These are phyloP conservation scores for Malacosoma neustria DNA, from an alignment of 2,888 invertebrate species.

Conservation along the genomic window DNA sequence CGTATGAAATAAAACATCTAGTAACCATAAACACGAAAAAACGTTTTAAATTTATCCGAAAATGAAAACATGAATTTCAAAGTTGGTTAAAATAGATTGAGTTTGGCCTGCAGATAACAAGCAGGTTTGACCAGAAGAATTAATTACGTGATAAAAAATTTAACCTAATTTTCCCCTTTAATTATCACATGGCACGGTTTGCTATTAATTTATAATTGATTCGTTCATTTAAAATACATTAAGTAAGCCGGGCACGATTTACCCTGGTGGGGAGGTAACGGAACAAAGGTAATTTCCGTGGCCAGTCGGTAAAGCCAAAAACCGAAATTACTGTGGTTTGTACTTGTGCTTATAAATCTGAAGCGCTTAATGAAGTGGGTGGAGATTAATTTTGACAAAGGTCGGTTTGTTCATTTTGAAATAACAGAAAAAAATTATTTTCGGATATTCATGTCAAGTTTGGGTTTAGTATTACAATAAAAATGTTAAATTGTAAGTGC, in stretches of 20 bases:
- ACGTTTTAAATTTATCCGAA: no score
- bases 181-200: slow-evolving; percentile 35
- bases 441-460: no score
- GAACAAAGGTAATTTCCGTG: slow-evolving; percentile 41
- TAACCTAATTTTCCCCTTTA: slow-evolving; percentile 33
- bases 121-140: no score
- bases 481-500: no score
- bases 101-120: no score
- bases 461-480: no score
- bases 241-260: slow-evolving; percentile 36
- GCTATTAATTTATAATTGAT: slow-evolving; percentile 44
- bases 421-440: background rate
- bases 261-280: slow-evolving; percentile 18
- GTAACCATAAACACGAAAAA: no score
- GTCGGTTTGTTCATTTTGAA: background rate
- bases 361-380: background rate
- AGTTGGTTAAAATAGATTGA: no score
- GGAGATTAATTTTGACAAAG: background rate
- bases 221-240: slow-evolving; percentile 59
- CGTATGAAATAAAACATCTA: no score
- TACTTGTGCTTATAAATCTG: slow-evolving; percentile 5
- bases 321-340: slow-evolving; percentile 9
- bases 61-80: no score
- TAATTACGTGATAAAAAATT: no score
- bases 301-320: slow-evolving; percentile 13